Conservation (phyloP, 2,113 vertebrate genomes). For the Brienomyrus longianalis region DNA sequence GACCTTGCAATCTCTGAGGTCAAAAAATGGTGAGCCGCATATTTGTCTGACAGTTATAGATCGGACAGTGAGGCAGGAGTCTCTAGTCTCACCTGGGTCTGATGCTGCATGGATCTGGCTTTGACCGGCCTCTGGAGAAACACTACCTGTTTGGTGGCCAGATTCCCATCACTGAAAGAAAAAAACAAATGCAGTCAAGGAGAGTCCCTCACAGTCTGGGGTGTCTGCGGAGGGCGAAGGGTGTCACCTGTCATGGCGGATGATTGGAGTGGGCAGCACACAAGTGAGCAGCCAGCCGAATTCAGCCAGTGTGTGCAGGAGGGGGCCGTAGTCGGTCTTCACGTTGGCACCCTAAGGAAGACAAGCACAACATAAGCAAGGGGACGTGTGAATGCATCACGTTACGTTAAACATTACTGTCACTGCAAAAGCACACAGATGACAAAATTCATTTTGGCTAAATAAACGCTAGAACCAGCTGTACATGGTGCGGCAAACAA, state of each 20-base stretch:
- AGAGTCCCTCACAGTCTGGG: neutral
- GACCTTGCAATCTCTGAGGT: neutral
- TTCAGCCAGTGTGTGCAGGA: conserved; percentile 90
- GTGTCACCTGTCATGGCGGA: conserved; percentile 84
- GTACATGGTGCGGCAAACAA: neutral
- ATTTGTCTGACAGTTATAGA: no score
- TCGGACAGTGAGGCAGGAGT: neutral
- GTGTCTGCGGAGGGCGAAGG: no score
- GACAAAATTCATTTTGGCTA: neutral
- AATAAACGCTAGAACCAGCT: neutral
- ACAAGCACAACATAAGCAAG: neutral
- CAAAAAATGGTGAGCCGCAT: neutral
- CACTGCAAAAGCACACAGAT: neutral
- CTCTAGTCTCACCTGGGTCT: conserved; percentile 46
- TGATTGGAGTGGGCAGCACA: conserved; percentile 84
- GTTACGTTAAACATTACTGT: neutral
- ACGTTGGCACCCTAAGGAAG: conserved; percentile 72
- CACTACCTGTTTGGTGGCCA: conserved; percentile 92
- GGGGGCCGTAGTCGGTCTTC: conserved; percentile 90
- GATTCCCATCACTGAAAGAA: conserved; percentile 81
- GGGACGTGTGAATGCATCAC: neutral
- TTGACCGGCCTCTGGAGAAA: conserved; percentile 87
- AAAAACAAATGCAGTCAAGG: neutral
- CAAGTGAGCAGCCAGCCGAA: conserved; percentile 96
- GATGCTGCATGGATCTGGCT: conserved; percentile 28